Base-by-base conservation (phyloP, 1,140 invertebrate species). In the Papilio aristodemus region DNA sequence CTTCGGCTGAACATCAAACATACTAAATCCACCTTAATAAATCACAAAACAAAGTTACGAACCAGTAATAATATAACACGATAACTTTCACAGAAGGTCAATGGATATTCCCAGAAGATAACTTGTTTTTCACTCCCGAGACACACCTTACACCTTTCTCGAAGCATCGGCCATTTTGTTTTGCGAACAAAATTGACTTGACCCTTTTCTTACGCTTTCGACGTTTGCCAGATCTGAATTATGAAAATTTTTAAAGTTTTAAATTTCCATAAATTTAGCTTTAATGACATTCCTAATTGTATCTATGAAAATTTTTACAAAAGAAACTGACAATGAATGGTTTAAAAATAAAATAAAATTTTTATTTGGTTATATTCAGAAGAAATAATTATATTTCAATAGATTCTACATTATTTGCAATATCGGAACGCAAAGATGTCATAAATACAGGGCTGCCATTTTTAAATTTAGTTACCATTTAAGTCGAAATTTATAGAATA, bases 41-140 rank as follows among this genome's bases (percentile, higher is more conserved):
- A 89, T 87, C 87, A 90, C 87, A 91, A 89, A 81, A 85, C 85
- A 89, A 91, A 83, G 89, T 91, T 91, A 91, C 89, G 89, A 87
- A 91, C 89, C 89, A 90, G 89, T 84, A 86, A 76, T 78, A 80
- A 36, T 50, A 66, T 17, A 79, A 90, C 86, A 91, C 87, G 83
- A 76, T 78, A 87, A 88, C 85, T 88, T 89, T 87, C 87, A 89
- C 87, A 82, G 87, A 82, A 85, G 85, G 87, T 87, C 81, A 83
- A 83, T 82, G 84, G 77, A 77, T 76, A 75, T 71, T 78, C 72
- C 76, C 75, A 72, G 83, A 79, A 73, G 83, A 77, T 72, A 74
- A 79, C 73, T 84, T 81, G 80, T 73, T 84, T 89, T 71, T 75
- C 75, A 71, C 77, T 80, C 79, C 80, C 79, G 83, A 84, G 89